phyloP scores from a whole-genome alignment of 2,113 vertebrate genomes.

The Hemiscyllium ocellatum region DNA sequence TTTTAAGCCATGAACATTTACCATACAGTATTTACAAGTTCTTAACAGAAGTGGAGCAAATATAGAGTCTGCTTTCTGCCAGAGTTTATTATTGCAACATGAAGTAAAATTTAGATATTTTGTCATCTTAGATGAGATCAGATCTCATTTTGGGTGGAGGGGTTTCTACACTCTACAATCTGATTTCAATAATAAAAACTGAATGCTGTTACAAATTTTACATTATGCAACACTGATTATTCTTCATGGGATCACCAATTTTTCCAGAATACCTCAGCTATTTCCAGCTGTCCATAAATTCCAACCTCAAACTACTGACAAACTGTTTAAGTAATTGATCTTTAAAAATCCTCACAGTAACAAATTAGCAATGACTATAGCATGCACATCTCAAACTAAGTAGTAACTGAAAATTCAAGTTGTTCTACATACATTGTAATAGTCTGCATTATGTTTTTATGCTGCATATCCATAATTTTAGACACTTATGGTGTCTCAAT shows the following conservation, averaged over 20 bases:
- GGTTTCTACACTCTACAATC: background rate
- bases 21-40: background rate
- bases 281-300: background rate
- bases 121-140: background rate
- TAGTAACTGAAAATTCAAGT: background rate
- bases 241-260: background rate
- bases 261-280: background rate
- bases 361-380: background rate
- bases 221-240: background rate
- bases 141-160: background rate
- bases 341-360: background rate
- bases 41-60: background rate
- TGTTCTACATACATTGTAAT: background rate
- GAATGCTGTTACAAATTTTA: background rate
- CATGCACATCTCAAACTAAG: background rate
- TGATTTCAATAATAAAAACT: slow-evolving; percentile 11
- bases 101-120: background rate
- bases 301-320: background rate
- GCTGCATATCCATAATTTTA: background rate
- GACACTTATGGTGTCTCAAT: background rate
- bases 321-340: background rate
- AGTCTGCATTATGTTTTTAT: background rate
- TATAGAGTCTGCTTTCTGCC: background rate
- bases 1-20: background rate
- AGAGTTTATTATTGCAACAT: background rate